phyloP scores from a whole-genome alignment of 2,113 vertebrate species.

The Octodon degus region DNA sequence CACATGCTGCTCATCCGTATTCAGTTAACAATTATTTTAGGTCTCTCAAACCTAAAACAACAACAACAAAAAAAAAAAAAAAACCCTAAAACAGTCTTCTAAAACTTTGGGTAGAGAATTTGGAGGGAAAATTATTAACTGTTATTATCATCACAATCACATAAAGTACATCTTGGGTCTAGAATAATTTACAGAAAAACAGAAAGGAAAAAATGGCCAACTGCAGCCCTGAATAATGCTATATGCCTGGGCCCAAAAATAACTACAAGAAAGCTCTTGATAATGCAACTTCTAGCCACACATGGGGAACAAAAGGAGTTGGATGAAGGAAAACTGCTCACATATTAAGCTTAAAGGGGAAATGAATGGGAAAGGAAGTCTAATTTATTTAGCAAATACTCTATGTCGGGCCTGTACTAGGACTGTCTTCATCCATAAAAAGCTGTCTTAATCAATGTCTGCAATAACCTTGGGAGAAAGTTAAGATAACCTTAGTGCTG shows the following conservation, averaged over 20 bases:
- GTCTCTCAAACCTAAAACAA: neutral
- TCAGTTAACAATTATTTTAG: neutral
- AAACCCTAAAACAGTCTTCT: neutral
- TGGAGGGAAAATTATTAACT: neutral
- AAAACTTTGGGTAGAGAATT: neutral
- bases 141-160: neutral
- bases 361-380: slow-evolving; percentile 13
- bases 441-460: slow-evolving; percentile 29
- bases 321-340: neutral
- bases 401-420: slow-evolving; percentile 26
- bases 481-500: slow-evolving; percentile 27
- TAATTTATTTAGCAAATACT: slow-evolving; percentile 58
- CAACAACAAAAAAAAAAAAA: too few relatives aligned
- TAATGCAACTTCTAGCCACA: neutral
- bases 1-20: neutral
- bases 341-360: neutral
- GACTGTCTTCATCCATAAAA: slow-evolving; percentile 55
- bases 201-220: neutral
- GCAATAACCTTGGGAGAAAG: slow-evolving; percentile 51
- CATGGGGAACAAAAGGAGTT: neutral
- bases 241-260: slow-evolving; percentile 1
- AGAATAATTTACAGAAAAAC: slow-evolving; percentile 30
- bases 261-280: neutral
- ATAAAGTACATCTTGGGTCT: neutral
- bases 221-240: neutral